Evolutionary conservation across 2,888 invertebrate genomes (phyloP).

Genomic region (Nudaria mundana): DNA sequence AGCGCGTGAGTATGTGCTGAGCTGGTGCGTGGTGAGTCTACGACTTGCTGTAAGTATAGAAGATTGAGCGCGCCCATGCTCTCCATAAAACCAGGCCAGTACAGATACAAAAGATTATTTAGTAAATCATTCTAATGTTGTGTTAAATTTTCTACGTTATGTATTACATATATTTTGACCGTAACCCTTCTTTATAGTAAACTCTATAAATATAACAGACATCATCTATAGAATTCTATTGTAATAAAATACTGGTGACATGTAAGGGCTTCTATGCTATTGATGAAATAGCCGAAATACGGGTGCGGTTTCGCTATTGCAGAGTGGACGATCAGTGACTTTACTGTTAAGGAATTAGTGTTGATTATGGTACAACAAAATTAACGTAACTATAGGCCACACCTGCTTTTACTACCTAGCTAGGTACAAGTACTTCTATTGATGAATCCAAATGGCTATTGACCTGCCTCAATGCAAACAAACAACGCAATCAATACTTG

Average conservation of each 20-base stretch:
- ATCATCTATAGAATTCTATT: too few species aligned
- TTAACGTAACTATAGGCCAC: constrained; percentile 34
- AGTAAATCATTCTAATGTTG: background rate
- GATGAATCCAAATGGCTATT: constrained; percentile 23
- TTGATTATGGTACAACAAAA: constrained; percentile 43
- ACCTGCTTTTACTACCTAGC: constrained; percentile 28
- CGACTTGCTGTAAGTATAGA: constrained; percentile 49
- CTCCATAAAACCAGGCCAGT: constrained; percentile 37
- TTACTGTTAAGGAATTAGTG: constrained; percentile 56
- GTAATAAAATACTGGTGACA: constrained; percentile 4
- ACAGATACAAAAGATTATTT: constrained; percentile 24
- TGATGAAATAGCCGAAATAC: constrained; percentile 41
- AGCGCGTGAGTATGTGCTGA: constrained; percentile 5
- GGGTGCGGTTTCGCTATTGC: constrained; percentile 64
- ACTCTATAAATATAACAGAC: too few species aligned
- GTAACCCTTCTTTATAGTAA: too few species aligned
- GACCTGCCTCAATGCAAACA: constrained; percentile 36
- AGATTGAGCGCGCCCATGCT: constrained; percentile 32
- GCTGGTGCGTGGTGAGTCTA: constrained; percentile 10
- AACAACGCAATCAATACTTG: background rate
- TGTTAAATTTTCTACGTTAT: background rate
- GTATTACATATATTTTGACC: too few species aligned
- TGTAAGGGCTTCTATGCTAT: constrained; percentile 19
- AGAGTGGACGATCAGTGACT: constrained; percentile 45
- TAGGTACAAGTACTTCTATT: constrained; percentile 21